Base-by-base conservation (phyloP, 2,888 invertebrate species). In the Cyrtodaria siliqua region DNA sequence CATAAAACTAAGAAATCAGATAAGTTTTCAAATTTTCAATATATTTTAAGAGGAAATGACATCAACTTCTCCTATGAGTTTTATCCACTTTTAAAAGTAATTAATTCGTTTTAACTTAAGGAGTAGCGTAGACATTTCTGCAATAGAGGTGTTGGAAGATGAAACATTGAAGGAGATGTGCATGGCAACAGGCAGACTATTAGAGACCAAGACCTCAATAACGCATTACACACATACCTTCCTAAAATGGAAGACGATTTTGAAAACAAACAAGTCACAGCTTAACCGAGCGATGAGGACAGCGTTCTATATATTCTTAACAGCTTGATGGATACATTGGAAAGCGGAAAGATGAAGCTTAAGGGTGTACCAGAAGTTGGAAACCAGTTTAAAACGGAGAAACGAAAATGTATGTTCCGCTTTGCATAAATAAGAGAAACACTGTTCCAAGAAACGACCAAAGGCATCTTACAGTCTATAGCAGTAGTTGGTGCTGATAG, bases 181-280 rank as follows among this genome's bases (percentile, higher is more conserved):
- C 50, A n/a, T 27, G 1, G 71, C 57, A 12, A 18, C 20, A 1
- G 77, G 77, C 12, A 24, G 47, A 12, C 47, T 24, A 12, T 33
- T 12, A 12, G 33, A 1, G 71, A 71, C 16, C 71, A 77, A 18
- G 62, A 70, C 16, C 55, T 79, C 23, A 74, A 79, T 27, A 59
- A 67, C 1, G 70, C 73, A 1, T 79, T 79, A n/a, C n/a, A n/a
- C n/a, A n/a, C n/a, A n/a, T n/a, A n/a, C n/a, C 38, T 70, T 26
- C 24, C 67, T 12, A 59, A 38, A 42, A 73, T 79, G 66, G 70
- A 74, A n/a, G 29, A 57, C 16, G 71, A 79, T 23, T 79, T 79
- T 59, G 79, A 79, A 63, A 50, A 52, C 14, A 66, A 44, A 4
- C 74, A 79, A 18, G 69, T 73, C 2, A 44, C 56, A 6, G 55